These are phyloP conservation scores for Lontra canadensis DNA, from an alignment of 2,113 vertebrate species.

Conservation along the genomic window DNA sequence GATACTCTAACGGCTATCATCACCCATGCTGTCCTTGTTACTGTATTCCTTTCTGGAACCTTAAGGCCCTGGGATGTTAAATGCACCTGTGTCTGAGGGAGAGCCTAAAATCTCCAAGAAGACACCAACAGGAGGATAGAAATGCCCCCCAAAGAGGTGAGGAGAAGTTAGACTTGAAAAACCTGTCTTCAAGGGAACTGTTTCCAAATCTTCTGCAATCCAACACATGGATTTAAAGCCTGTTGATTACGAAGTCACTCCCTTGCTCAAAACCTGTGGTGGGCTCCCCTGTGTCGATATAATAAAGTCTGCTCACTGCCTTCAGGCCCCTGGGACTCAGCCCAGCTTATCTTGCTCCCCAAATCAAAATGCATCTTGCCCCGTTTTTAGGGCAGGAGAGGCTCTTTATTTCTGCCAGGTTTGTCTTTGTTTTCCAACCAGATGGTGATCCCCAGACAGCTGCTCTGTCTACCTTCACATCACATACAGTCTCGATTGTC, in stretches of 20 bases:
- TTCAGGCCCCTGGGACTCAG: neutral
- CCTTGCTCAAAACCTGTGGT: neutral
- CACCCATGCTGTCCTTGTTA: accelerated
- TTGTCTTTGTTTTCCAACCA: neutral
- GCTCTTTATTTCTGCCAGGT: neutral
- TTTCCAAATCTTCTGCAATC: neutral
- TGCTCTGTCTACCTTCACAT: neutral
- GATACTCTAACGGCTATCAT: neutral
- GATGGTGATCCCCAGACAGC: neutral
- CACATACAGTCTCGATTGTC: accelerated
- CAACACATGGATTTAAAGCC: neutral
- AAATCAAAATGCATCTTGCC: neutral
- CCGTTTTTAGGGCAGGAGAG: neutral
- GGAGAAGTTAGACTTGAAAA: neutral
- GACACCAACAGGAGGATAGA: neutral
- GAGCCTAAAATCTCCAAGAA: neutral
- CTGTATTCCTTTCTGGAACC: neutral
- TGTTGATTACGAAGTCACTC: too few relatives aligned
- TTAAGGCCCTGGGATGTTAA: neutral
- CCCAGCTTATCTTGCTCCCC: neutral
- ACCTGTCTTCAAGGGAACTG: neutral
- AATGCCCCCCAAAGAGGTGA: neutral
- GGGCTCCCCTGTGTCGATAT: accelerated
- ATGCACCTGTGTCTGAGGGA: neutral
- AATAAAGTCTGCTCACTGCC: neutral